Base-by-base conservation (phyloP, 2,113 vertebrate genomes). In the Telmatochromis sp. region DNA sequence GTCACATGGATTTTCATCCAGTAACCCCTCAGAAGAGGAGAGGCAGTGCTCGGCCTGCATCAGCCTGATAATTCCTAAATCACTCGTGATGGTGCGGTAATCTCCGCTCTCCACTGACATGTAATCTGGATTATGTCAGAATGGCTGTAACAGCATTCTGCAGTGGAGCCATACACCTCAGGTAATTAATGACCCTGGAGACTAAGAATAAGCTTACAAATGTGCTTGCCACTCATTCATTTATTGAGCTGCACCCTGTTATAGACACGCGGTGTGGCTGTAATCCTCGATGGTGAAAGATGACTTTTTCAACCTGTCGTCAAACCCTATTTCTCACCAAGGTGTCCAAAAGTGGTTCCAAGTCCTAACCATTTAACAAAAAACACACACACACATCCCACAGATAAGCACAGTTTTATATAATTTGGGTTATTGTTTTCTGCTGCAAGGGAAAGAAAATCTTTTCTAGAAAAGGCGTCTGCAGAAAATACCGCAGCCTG, bases 61-160 rank as follows among this genome's bases (percentile, higher is more conserved):
- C 84, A 85, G 86, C 57, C 86, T 78, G 89, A 90, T 92, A 90
- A 94, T 83, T 87, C 89, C 79, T 85, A 91, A 93, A 94, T 90
- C 86, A 91, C 82, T 86, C 71, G 78, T 78, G 85, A 93, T 91
- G 91, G 88, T 89, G 86, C 68, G 9, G 71, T 94, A 94, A 93
- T 91, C 91, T 85, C 79, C 19, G 35, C 89, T 95, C 90, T 91
- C 85, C 35, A 53, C 78, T 89, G 83, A 89, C 89, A 92, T 93
- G 81, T 95, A 92, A 92, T 95, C 93, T 93, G 91, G 93, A 96
- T 95, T 95, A 95, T 86, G 87, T 94, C 86, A 87, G 81, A 78
- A 88, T 57, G 42, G 45, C 83, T 83, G 87, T 83, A 90, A 91
- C 68, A 82, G 80, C 55, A 63, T 86, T 83, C 80, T 91, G 58